Base-by-base conservation (phyloP, 2,888 invertebrate genomes). In the Portevinia maculata region DNA sequence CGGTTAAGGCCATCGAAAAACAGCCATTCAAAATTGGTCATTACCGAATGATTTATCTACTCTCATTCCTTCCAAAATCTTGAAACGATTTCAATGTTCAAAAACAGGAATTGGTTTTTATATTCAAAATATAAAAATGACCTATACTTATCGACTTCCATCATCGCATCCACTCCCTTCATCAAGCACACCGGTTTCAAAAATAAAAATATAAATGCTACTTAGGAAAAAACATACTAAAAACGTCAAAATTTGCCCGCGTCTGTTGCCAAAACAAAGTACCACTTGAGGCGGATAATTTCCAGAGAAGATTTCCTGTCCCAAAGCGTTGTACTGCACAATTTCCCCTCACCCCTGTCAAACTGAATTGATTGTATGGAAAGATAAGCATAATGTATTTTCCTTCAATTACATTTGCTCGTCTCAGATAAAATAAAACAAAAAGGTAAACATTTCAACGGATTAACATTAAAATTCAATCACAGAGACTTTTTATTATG, bases 231-330 rank as follows among this genome's bases (percentile, higher is more conserved):
- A 39, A 6, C 1, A 7, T 11, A 39, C 28, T 57, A 39, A 57
- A 39, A 57, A 24, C 37, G 15, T 57, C 39, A 57, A 57, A 57
- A 37, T 57, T 57, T 39, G 15, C 15, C 57, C 15, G 15, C 57
- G 39, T 57, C 57, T 41, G 55, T 57, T 57, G 57, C 39, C 57
- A 37, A 0, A 9, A 1, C 21, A 55, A 21, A 37, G 37, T 24
- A 13, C 1, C 37, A 4, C 13, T 15, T 8, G 11, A 37, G 55
- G n/a, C 4, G 11, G 13, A 28, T 9, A 15, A 57, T 28, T 28
- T 13, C 28, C 1, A 9, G 37, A n/a, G 13, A 30, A 53, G 3
- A 13, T 24, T 6, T 39, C 28, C 24, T 28, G 37, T 15, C 15
- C 34, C 4, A 13, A 37, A 53, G 34, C 19, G 21, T 19, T 19